These are phyloP conservation scores for Smutsia gigantea DNA, from an alignment of 2,797 vertebrate genomes.

Conservation along the genomic window DNA sequence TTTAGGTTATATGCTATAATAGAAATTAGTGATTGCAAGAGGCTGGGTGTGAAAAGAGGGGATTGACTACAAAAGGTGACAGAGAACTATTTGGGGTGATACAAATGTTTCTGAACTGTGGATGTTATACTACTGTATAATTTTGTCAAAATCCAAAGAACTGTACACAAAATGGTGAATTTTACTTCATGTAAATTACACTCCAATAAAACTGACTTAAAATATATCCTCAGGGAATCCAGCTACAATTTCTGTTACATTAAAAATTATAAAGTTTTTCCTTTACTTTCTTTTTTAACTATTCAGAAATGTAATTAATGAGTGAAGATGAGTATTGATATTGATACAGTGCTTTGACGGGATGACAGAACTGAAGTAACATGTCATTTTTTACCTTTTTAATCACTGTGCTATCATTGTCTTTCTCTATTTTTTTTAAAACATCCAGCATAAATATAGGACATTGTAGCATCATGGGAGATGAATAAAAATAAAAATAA, in stretches of 20 bases:
- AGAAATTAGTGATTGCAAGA: background rate
- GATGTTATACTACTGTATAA: background rate
- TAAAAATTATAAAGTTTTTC: background rate
- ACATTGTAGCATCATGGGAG: background rate
- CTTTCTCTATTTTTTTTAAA: background rate
- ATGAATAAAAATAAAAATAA: background rate
- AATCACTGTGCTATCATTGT: background rate
- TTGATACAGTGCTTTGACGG: background rate
- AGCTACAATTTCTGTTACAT: background rate
- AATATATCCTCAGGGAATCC: background rate
- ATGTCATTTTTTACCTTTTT: background rate
- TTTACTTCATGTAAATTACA: background rate
- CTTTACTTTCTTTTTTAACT: background rate
- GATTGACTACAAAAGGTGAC: background rate
- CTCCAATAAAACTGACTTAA: background rate
- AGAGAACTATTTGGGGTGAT: background rate
- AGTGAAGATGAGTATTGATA: background rate
- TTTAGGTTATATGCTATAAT: background rate
- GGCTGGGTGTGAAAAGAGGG: background rate
- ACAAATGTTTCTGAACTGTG: background rate
- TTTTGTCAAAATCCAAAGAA: background rate
- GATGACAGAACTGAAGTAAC: background rate
- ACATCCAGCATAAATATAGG: background rate
- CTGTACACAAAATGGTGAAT: background rate
- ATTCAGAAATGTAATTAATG: background rate